Conservation (phyloP, 2,888 invertebrate genomes). For the Pristionchus japonicus region DNA sequence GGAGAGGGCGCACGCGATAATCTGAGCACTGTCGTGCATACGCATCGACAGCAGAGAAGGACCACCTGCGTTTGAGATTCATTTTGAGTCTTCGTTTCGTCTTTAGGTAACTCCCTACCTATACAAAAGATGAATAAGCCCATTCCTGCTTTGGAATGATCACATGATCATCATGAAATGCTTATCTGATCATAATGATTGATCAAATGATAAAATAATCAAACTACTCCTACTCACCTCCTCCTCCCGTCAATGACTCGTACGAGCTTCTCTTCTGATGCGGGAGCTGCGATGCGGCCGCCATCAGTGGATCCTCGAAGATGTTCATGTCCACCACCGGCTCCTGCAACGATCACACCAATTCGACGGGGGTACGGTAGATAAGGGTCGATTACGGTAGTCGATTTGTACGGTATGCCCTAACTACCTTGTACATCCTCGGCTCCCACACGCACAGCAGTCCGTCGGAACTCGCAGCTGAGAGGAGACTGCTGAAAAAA, state of each 20-base stretch:
- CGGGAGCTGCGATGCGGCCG: neutral
- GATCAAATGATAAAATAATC: neutral
- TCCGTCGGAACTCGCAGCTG: constrained; percentile 82
- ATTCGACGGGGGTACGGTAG: too few relatives aligned
- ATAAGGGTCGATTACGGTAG: neutral
- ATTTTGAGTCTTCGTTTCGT: too few relatives aligned
- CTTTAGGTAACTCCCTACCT: too few relatives aligned
- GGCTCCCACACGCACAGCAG: constrained; percentile 81
- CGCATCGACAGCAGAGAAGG: neutral
- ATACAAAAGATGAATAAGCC: too few relatives aligned
- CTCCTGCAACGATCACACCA: constrained; percentile 50
- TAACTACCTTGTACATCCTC: constrained; percentile 75
- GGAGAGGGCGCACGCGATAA: constrained; percentile 21
- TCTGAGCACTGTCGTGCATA: constrained; percentile 36
- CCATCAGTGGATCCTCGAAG: neutral
- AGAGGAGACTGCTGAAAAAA: constrained; percentile 51
- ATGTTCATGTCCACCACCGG: constrained; percentile 59
- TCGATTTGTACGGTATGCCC: neutral
- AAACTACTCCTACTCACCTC: neutral
- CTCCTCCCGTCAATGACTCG: neutral
- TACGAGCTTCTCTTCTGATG: neutral
- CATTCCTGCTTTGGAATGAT: too few relatives aligned
- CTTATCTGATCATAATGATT: too few relatives aligned
- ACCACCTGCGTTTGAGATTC: neutral
- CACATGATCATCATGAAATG: too few relatives aligned